Evolutionary conservation across 2,797 vertebrate genomes (phyloP), one percentile per base, ranked within the genome.

Genomic region (Threskiornis aethiopicus): DNA sequence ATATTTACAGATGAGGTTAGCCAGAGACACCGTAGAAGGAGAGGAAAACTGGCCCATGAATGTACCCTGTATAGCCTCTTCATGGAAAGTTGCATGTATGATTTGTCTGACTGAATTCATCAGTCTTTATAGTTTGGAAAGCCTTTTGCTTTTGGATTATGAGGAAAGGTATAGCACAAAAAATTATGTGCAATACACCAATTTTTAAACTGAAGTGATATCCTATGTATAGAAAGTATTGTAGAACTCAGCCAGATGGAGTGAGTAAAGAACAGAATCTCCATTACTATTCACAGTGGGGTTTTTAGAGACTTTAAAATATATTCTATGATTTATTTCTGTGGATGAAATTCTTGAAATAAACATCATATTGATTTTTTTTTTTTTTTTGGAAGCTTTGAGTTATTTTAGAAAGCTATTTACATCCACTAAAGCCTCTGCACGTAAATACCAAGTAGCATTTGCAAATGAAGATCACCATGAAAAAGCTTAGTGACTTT

Each of bases 351-450:
- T 90, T 46, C 11, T 87, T 80, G 17, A 77, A 75, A 85, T 89
- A 73, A 90, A 37, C 31, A 41, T 85, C 59, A 80, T 47, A n/a
- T 25, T 86, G 64, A 76, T 73, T 75, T 70, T 61, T 37, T 37
- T 75, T 70, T 61, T 37, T 37, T 37, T 79, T 54, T 24, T 26
- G 44, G 82, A 95, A 73, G 72, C 87, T 95, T 80, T 89, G 71
- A 62, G 28, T 87, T 85, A 82, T 87, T 95, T 94, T 92, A 96
- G 72, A 92, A 89, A 90, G 37, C 58, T 75, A 29, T 89, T 97
- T 97, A 75, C 42, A 90, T 24, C 33, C 49, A 70, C 79, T 95
- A 67, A 88, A 54, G 42, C 75, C 49, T 96, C 54, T 89, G 29
- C 26, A 35, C 22, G 31, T 91, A 91, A 87, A 86, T 86, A 57